Conservation (phyloP, 53 echinoderm and acorn worm species). For the Patiria pectinifera region DNA sequence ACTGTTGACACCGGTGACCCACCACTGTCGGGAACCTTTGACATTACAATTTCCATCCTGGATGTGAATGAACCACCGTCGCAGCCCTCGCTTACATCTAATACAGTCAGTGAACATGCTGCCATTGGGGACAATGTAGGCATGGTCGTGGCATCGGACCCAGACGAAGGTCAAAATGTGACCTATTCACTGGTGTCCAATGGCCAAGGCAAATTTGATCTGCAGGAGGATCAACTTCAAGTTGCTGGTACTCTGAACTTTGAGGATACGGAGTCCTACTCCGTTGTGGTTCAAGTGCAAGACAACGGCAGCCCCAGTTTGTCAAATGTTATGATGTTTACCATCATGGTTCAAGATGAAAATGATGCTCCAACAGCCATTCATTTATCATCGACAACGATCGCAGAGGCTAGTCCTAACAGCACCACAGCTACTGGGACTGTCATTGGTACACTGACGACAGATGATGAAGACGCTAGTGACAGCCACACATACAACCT, state of each 20-base stretch:
- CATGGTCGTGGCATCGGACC: conserved; percentile 49
- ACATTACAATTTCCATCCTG: conserved; percentile 38
- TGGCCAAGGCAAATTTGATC: conserved; percentile 45
- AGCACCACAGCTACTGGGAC: conserved; percentile 36
- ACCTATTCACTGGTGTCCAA: conserved; percentile 60
- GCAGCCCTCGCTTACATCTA: conserved; percentile 35
- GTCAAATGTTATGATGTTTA: conserved; percentile 25
- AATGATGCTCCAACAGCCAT: conserved; percentile 68
- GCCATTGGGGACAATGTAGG: conserved; percentile 34
- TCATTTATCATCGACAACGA: conserved; percentile 4
- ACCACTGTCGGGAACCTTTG: conserved; percentile 54
- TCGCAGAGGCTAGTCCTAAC: conserved; percentile 45
- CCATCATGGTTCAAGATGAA: conserved; percentile 54
- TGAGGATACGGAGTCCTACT: conserved; percentile 24
- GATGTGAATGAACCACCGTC: conserved; percentile 69
- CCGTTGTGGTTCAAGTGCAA: conserved; percentile 40
- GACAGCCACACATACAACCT: conserved; percentile 64
- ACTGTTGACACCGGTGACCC: conserved; percentile 61
- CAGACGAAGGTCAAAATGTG: conserved; percentile 46
- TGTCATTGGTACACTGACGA: conserved; percentile 64
- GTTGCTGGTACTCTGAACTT: conserved; percentile 61
- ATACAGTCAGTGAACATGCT: conserved; percentile 56
- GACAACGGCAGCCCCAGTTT: conserved; percentile 62
- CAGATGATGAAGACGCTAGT: conserved; percentile 61
- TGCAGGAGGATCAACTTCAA: conserved; percentile 52